A percentile compares a stretch with the other conserved stretches of the same genome.
phyloP scores from a whole-genome alignment of 2,113 vertebrate species.

The Myocastor coypus region DNA sequence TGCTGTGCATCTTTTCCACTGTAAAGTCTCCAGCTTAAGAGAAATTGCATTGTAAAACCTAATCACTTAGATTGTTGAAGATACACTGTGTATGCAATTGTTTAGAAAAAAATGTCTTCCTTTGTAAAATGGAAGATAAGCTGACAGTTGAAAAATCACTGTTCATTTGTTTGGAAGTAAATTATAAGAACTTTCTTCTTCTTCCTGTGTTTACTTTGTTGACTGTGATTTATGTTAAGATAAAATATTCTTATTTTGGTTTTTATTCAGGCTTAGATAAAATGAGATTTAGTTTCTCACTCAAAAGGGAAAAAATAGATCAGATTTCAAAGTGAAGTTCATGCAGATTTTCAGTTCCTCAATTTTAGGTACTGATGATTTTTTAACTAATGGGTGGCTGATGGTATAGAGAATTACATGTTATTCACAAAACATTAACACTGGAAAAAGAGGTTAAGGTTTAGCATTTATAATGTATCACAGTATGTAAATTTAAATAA shows the following conservation, averaged over 20 bases:
- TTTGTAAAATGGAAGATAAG: conserved; percentile 58
- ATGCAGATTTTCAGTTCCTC: neutral
- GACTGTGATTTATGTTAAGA: conserved; percentile 16
- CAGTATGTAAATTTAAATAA: neutral
- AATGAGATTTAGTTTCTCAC: conserved; percentile 34
- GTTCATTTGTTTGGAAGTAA: conserved; percentile 25
- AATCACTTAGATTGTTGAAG: neutral
- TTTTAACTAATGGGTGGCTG: neutral
- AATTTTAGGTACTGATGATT: neutral
- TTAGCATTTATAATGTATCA: neutral
- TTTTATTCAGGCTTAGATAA: conserved; percentile 36
- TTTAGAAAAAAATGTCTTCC: conserved; percentile 21
- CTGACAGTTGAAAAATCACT: conserved; percentile 29
- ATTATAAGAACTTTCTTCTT: conserved; percentile 9
- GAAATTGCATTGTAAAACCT: neutral
- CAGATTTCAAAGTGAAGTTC: neutral
- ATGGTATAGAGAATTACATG: neutral
- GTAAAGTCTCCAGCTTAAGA: conserved; percentile 25
- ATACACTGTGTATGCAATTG: neutral
- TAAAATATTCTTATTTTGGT: neutral
- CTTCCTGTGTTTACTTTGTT: neutral
- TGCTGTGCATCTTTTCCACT: conserved; percentile 23
- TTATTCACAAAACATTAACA: conserved; percentile 45
- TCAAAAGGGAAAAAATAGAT: neutral
- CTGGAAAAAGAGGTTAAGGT: neutral